Evolutionary conservation across 2,888 invertebrate species (phyloP).

Genomic region (Athalia rosae): DNA sequence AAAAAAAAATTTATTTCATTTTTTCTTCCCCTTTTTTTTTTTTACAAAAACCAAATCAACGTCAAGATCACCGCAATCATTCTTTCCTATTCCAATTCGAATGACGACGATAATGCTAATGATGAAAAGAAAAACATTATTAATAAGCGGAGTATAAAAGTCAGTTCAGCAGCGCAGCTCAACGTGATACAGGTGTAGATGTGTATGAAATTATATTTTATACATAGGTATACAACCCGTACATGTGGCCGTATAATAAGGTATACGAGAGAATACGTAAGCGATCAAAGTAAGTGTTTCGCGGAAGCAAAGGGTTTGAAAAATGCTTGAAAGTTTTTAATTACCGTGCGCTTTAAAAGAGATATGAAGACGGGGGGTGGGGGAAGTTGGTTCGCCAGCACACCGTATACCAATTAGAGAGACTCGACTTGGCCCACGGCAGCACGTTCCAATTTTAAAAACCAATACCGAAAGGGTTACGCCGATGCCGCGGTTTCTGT

Average conservation of each 20-base stretch:
- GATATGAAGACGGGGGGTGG: conserved; percentile 17
- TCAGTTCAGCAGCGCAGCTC: too few species aligned
- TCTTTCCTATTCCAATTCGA: too few species aligned
- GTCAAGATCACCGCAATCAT: too few species aligned
- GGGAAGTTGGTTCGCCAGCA: background rate
- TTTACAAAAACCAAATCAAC: too few species aligned
- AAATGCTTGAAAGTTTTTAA: conserved; percentile 38
- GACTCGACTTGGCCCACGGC: conserved; percentile 4
- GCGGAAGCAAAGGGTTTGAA: background rate
- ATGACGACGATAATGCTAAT: too few species aligned
- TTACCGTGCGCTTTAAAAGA: conserved; percentile 31
- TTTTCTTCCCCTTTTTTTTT: too few species aligned
- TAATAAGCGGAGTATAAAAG: too few species aligned
- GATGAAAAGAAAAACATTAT: too few species aligned
- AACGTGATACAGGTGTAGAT: too few species aligned
- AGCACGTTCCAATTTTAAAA: conserved; percentile 37
- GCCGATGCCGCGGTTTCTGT: background rate
- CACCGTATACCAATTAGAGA: conserved; percentile 24
- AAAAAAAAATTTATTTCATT: too few species aligned
- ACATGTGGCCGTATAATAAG: background rate
- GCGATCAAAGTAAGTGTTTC: conserved; percentile 40
- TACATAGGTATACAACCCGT: background rate
- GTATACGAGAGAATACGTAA: conserved; percentile 6
- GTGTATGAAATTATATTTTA: too few species aligned
- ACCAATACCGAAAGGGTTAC: conserved; percentile 27